Conservation (phyloP, 2,797 vertebrate species). For the Tapera naevia region DNA sequence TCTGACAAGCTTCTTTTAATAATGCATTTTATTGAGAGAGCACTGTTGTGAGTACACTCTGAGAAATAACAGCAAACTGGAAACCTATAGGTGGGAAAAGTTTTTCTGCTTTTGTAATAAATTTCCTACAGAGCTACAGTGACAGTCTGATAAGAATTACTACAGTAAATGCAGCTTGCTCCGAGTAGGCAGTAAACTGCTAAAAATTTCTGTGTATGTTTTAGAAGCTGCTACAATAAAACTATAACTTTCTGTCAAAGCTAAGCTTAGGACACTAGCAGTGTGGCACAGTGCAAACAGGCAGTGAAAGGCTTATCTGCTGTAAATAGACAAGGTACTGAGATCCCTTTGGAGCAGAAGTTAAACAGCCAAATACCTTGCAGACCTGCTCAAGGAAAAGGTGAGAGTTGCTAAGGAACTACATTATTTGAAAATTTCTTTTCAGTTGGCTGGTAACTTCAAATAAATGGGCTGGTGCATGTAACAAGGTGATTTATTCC, state of each 20-base stretch:
- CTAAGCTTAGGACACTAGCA: background rate
- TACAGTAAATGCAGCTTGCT: background rate
- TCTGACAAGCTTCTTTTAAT: slow-evolving; percentile 38
- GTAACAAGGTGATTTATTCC: background rate
- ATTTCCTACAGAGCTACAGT: background rate
- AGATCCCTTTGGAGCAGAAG: background rate
- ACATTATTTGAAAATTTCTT: background rate
- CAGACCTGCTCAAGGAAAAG: background rate
- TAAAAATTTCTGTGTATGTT: background rate
- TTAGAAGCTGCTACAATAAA: background rate
- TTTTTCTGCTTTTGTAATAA: background rate
- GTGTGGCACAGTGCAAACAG: background rate
- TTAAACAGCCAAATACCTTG: background rate
- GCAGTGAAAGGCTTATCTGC: background rate
- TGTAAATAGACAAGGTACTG: background rate
- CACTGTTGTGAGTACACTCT: background rate
- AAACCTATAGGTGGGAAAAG: background rate
- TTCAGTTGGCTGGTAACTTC: background rate
- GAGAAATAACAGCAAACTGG: background rate
- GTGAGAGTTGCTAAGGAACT: background rate
- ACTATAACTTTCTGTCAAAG: background rate
- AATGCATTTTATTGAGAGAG: background rate
- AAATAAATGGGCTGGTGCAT: background rate
- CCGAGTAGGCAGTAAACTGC: background rate
- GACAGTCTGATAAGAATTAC: background rate